Base-by-base conservation (phyloP, 1,140 invertebrate species). In the Drosophila kohkoa region DNA sequence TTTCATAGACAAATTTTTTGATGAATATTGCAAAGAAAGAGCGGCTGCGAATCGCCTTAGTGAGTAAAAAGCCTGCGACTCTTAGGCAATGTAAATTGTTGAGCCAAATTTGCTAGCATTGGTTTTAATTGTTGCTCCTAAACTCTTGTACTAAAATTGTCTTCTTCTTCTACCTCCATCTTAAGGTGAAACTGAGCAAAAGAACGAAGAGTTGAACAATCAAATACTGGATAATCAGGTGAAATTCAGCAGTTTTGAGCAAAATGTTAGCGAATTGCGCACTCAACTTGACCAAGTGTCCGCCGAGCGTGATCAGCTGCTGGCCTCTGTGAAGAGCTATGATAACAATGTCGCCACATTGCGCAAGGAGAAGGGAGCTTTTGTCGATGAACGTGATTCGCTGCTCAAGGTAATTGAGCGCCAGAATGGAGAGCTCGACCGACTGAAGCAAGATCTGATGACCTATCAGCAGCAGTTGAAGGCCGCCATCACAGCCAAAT, bases 401-500 rank as follows among this genome's bases (percentile, higher is more conserved):
- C 92, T 96, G 11, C 93, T 95, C 20, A 94, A 94, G 69, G 95
- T 96, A 81, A 92, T 96, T 30, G 94, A 97, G 82, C 93, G 96
- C 6, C 93, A 95, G 52, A 95, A 96, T 83, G 90, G 93, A 4
- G 96, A 97, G 93, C 89, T 97, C 15, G 95, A 96, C 81, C 93
- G 95, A 49, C 85, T 96, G 48, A 94, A 94, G 57, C 92, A 94
- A 5, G 96, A 96, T 90, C 81, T 96, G 67, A 90, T 93, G n/a
- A 93, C 94, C 2, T 91, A 96, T 35, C 93, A 94, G 8, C 93
- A 94, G 78, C 96, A 97, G 89, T 88, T 97, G 16, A 94, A 95
- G 82, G 77, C 92, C 54, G 96, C 96, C 41, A 94, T 96, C 65
- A 93, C 94, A 72, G 94, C 96, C 3, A 98, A 98, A 93, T 97